Evolutionary conservation across 2,888 invertebrate genomes (phyloP), one percentile per base, ranked within the genome.

Genomic region (Drosophila dives): DNA sequence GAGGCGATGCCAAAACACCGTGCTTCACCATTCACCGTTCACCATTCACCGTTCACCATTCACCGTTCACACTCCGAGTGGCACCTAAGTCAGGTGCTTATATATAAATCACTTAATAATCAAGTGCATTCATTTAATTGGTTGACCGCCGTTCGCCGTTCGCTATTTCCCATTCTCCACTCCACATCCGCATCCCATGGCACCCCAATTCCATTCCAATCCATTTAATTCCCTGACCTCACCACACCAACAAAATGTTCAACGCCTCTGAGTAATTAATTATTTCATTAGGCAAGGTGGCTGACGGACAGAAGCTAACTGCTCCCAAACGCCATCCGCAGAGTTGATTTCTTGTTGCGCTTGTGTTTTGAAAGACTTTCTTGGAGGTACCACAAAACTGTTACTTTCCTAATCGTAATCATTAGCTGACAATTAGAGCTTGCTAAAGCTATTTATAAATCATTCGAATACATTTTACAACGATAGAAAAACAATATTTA

Each of bases 51-150:
- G 54, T 36, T 32, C 34, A 55, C 55, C 23, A 55, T 36, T 38
- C 69, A 55, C 55, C 23, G 66, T 36, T 38, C 69, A 23, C n/a
- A 26, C 45, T 54, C 20, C 33, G 32, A 29, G 29, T 34, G 20
- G 58, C 45, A 29, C 38, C 81, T 75, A 70, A 86, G 82, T 82
- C 87, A 79, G 86, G 83, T 87, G 83, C 86, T 85, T 73, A 86
- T 29, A 81, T 86, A 85, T 85, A 85, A 85, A 88, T 85, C 85
- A 85, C 86, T 85, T 86, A 86, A 85, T 86, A 85, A 83, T 86
- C 86, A 87, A 85, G 86, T 87, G 86, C 81, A 81, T 77, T 79
- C 64, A 68, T 85, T 87, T 83, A 85, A 85, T 87, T 87, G 84
- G 74, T 77, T 70, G 68, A 68, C 76, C 66, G 51, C 67, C 48